These are phyloP conservation scores for Phasia obesa DNA, from an alignment of 2,888 invertebrate genomes.

Conservation along the genomic window DNA sequence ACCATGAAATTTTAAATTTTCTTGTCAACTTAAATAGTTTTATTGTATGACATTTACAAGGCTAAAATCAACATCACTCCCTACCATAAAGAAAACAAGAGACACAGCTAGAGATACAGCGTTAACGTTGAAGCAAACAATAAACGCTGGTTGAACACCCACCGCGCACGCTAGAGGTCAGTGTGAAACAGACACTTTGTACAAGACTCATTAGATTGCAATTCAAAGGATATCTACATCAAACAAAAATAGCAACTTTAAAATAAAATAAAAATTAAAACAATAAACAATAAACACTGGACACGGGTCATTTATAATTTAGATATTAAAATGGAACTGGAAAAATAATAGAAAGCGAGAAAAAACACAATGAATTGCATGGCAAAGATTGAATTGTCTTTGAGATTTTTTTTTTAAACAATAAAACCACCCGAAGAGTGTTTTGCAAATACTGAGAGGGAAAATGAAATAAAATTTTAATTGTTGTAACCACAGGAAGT, in stretches of 20 bases:
- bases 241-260: constrained; percentile 25
- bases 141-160: constrained; percentile 45
- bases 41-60: constrained; percentile 10
- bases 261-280: constrained; percentile 38
- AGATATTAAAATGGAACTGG: constrained; percentile 17
- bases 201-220: constrained; percentile 58
- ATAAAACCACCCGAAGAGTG: constrained; percentile 64
- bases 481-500: constrained; percentile 69
- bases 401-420: constrained; percentile 14
- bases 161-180: constrained; percentile 19
- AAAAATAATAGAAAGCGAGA: constrained; percentile 4
- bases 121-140: constrained; percentile 24
- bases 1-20: constrained; percentile 52
- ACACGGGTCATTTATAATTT: constrained; percentile 68
- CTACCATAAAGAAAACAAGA: constrained; percentile 17
- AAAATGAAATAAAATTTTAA: constrained; percentile 61
- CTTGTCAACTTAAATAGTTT: constrained; percentile 30
- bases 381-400: constrained; percentile 49
- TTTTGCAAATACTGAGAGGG: constrained; percentile 59
- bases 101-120: not conserved
- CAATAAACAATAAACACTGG: constrained; percentile 49
- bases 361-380: constrained; percentile 24
- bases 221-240: constrained; percentile 61
- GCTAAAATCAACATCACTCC: constrained; percentile 45
- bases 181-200: constrained; percentile 29